Evolutionary conservation across 92 coral and sea anemone genomes (phyloP), one percentile per base, ranked within the genome.

Genomic region (Palythoa caribaeorum): DNA sequence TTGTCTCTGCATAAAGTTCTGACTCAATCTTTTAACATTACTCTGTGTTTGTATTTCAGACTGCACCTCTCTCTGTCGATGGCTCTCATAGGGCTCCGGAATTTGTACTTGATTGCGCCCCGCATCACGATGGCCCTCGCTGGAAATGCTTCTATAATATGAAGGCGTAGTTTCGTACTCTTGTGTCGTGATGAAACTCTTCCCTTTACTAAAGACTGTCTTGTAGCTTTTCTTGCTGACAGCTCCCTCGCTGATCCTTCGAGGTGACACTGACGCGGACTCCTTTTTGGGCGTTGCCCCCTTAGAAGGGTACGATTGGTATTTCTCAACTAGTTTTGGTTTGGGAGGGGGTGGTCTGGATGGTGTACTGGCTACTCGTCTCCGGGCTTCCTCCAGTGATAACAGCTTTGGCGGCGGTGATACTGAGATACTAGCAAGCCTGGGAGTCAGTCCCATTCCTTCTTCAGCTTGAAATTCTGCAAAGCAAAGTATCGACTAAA

Each of bases 341-440:
- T 90, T 85, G 8, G 93, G 87, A 16, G 93, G 88, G 6, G 81
- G 78, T 11, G 98, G 93, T 72, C 88, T 93, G 16, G 90, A 59
- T 2, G 98, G 94, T 2, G 93, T 90, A 35, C 88, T 84, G 84
- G 85, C 80, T 3, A 92, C 96, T 38, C 98, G 98, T n/a, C 98
- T 93, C 5, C 99, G 92, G 28, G 99, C 99, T 71, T 97, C 98
- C 84, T 97, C 99, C 79, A 97, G 81, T 19, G 99, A 92, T 63
- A 97, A 91, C 72, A 97, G 90, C 88, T 97, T 97, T 8, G 99
- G 96, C 2, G 95, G 95, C 54, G 98, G 99, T 60, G 99, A 94
- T 83, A 97, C 96, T 12, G 96, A 96, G 90, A 97, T 76, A 19
- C 98, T 91, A n/a, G 99, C 98, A 68, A 96, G 91, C 15, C 99